Base-by-base conservation (phyloP, 2,113 vertebrate genomes). In the Myotis yumanensis region DNA sequence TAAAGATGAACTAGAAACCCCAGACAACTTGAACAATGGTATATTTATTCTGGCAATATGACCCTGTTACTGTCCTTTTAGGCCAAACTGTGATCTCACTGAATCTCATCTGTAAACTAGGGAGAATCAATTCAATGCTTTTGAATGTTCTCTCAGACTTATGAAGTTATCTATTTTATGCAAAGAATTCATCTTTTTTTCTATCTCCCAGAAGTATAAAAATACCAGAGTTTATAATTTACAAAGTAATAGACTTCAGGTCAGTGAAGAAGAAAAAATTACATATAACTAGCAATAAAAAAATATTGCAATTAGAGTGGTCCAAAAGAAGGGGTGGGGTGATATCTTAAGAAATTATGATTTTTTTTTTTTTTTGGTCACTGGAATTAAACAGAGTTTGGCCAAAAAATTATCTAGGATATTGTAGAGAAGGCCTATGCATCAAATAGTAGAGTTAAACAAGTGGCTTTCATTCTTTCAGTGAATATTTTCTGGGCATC, bases 101-200 rank as follows among this genome's bases (percentile, higher is more conserved):
- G 52, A 87, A 66, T 77, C 6, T 79, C 62, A 79, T 48, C 4
- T n/a, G 8, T 28, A 86, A 83, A 84, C 18, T 77, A 64, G 77
- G 43, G 6, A 66, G 23, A 87, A 83, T 91, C 28, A 96, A 88
- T 40, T 57, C 20, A 73, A 23, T 57, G 22, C 0, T 90, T 75
- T 64, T 83, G 54, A 64, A 90, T 51, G 9, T 93, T 86, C 48
- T 69, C 80, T 94, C 17, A 85, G 43, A 80, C 48, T 89, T 89
- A 94, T 37, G 4, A 59, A 73, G 9, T 40, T 94, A 79, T 15
- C 79, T 54, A 73, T 59, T 85, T 90, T 69, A 72, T 85, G 16
- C 43, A 80, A 96, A 91, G 52, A 54, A 57, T 52, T 72, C 11
- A 40, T 68, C n/a, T 51, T 76, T 52, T 51, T 85, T 86, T 79